Percentiles rank a stretch among this genome's conserved stretches.
Evolutionary conservation across 2,888 invertebrate genomes (phyloP).

Genomic region (Phytoseiulus persimilis): DNA sequence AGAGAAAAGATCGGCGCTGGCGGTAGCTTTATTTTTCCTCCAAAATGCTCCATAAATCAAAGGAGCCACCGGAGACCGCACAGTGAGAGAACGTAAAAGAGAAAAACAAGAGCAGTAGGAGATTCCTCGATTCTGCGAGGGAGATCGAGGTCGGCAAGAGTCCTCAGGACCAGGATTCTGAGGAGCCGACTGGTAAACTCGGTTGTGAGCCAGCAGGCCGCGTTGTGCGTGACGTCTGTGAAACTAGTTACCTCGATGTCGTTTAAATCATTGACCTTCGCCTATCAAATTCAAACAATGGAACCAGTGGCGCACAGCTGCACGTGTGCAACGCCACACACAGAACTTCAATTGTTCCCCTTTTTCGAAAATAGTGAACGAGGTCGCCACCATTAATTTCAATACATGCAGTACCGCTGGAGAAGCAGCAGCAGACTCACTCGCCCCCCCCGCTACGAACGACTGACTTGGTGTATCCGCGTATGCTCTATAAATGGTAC

Average conservation of each 20-base stretch:
- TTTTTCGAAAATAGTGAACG: neutral
- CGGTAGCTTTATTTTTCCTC: neutral
- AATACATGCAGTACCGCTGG: neutral
- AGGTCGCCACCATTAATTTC: neutral
- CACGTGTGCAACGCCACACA: neutral
- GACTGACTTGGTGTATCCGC: neutral
- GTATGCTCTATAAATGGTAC: conserved; percentile 5
- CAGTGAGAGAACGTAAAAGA: neutral
- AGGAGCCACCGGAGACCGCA: neutral
- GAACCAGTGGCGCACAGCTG: neutral
- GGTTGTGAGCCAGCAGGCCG: neutral
- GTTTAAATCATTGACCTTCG: neutral
- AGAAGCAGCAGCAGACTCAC: neutral
- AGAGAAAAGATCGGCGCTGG: neutral
- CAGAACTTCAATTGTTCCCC: neutral
- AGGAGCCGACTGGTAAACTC: neutral
- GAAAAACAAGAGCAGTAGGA: neutral
- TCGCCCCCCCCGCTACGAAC: neutral
- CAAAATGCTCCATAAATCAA: neutral
- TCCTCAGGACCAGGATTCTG: neutral
- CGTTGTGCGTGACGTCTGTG: neutral
- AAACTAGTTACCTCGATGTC: neutral
- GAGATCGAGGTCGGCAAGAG: neutral
- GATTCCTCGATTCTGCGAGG: neutral
- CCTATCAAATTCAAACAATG: neutral